Conservation (phyloP, 2,113 vertebrate species). For the Scophthalmus maximus region DNA sequence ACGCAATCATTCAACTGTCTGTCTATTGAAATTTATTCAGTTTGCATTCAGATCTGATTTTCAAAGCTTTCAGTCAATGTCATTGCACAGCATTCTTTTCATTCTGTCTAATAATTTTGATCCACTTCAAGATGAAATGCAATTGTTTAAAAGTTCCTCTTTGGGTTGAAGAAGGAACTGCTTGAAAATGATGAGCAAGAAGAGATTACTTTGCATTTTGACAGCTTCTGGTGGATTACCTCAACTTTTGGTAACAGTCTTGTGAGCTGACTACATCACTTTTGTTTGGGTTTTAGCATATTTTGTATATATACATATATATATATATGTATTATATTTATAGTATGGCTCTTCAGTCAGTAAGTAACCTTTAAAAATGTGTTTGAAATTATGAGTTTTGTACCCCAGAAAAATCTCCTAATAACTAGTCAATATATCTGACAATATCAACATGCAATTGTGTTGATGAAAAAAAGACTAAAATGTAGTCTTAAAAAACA, state of each 20-base stretch:
- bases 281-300: constrained; percentile 20
- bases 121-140: constrained; percentile 13
- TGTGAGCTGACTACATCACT: constrained; percentile 22
- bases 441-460: too few species aligned
- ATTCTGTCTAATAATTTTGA: constrained; percentile 12
- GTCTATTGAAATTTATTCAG: not conserved
- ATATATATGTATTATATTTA: not conserved
- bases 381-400: not conserved
- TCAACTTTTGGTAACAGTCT: constrained; percentile 33
- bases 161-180: constrained; percentile 10
- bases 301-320: too few species aligned
- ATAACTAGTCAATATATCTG: not conserved
- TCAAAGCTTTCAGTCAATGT: not conserved
- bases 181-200: constrained; percentile 26
- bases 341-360: not conserved
- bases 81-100: not conserved
- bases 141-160: constrained; percentile 28
- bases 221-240: constrained; percentile 42
- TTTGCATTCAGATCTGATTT: constrained; percentile 8
- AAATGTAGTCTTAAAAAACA: too few species aligned
- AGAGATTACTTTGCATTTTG: constrained; percentile 45
- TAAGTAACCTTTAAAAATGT: not conserved
- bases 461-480: too few species aligned
- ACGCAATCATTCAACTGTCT: not conserved
- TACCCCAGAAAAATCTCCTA: not conserved